Percentiles rank a stretch among this genome's conserved stretches.
Conservation (phyloP, 2,113 vertebrate genomes). For the Poecile atricapillus region DNA sequence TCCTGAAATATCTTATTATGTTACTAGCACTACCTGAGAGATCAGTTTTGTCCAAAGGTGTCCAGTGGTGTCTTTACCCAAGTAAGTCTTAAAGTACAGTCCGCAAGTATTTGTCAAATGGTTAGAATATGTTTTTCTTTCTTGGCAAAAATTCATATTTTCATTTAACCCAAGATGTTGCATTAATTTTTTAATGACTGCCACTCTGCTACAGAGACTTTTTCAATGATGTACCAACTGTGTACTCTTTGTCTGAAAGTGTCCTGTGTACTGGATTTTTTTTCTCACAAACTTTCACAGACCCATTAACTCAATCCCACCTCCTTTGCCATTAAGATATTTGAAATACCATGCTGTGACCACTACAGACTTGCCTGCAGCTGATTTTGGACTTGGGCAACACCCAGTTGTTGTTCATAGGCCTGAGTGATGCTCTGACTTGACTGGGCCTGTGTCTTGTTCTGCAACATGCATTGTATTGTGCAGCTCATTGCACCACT, state of each 20-base stretch:
- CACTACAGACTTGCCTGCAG: not conserved
- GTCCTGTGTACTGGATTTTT: not conserved
- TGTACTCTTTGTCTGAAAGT: not conserved
- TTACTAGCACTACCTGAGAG: not conserved
- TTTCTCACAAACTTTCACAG: not conserved
- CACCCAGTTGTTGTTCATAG: not conserved
- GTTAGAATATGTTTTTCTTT: not conserved
- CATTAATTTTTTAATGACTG: not conserved
- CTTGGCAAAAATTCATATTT: not conserved
- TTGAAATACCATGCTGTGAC: not conserved
- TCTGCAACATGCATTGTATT: not conserved
- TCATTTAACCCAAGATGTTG: not conserved
- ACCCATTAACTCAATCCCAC: not conserved
- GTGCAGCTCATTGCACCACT: not conserved
- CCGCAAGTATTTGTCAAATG: not conserved
- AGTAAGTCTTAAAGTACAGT: not conserved
- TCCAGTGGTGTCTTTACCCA: not conserved
- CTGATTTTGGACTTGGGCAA: not conserved
- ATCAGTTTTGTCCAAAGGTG: not conserved
- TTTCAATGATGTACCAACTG: not conserved
- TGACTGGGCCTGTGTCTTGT: constrained; percentile 1
- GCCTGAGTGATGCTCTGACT: not conserved
- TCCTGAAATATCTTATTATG: not conserved
- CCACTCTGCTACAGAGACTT: not conserved
- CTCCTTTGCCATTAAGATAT: not conserved